These are phyloP conservation scores for Torymus tubicola DNA, from an alignment of 2,888 invertebrate species.

Conservation along the genomic window DNA sequence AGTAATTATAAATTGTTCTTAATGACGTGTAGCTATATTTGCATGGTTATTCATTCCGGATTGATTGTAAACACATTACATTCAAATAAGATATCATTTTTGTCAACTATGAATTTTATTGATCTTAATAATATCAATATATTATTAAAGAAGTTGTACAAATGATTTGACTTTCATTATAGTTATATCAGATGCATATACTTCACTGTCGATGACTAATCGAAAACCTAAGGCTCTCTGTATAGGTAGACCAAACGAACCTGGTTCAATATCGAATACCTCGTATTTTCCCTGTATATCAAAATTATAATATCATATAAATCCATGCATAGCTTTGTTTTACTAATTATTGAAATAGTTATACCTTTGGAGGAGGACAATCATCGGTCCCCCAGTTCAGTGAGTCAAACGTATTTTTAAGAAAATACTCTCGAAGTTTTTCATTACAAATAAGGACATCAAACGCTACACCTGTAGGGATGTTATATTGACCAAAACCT, in stretches of 20 bases:
- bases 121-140: too few relatives aligned
- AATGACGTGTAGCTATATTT: too few relatives aligned
- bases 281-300: conserved; percentile 1
- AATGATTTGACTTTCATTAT: neutral
- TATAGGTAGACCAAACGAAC: neutral
- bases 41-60: too few relatives aligned
- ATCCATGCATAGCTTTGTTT: neutral
- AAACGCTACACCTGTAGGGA: conserved; percentile 26
- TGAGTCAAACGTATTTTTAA: neutral
- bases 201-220: neutral
- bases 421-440: conserved; percentile 1
- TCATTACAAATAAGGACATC: neutral
- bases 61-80: too few relatives aligned
- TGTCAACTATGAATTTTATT: too few relatives aligned
- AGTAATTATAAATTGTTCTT: too few relatives aligned
- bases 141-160: too few relatives aligned
- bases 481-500: conserved; percentile 1
- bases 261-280: neutral
- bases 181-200: neutral
- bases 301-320: neutral
- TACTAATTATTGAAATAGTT: neutral
- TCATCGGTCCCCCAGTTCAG: neutral
- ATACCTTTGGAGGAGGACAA: conserved; percentile 11
- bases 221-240: neutral
- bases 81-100: too few relatives aligned